Evolutionary conservation across 2,888 invertebrate genomes (phyloP), one percentile per base, ranked within the genome.

Genomic region (Arge pagana): DNA sequence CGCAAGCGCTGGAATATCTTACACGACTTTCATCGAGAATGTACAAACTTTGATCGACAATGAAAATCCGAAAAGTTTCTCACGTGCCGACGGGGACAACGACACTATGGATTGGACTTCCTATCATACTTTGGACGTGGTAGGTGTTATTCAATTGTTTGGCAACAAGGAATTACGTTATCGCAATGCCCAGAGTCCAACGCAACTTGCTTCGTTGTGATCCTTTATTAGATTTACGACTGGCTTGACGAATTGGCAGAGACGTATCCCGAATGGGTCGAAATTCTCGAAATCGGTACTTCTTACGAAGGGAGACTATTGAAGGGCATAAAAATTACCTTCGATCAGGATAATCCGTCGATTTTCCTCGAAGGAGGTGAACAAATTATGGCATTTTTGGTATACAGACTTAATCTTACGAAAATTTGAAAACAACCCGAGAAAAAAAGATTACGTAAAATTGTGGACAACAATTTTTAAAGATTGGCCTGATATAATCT

Each of bases 291-390:
- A 30, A 53, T 61, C 7, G 75, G 74, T 3, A 54, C 55, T 39
- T 80, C 81, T 30, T 83, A 81, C 60, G 81, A 86, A 64, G 81
- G 82, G 1, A 78, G 84, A n/a, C 67, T 79, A 18, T 81, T 84
- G 55, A 63, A 81, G 30, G 84, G 84, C 0, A 65, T 84, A 7
- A 82, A 81, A 21, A 82, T 77, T 74, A 65, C 68, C 8, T 58
- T 76, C 48, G 74, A 74, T 13, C 68, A 76, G 6, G 67, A 67
- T 16, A 77, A 79, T 61, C 82, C 78, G 18, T 80, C 72, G 1
- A 78, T 84, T 49, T 81, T 84, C 55, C 77, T 84, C 31, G 84
- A 84, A 65, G 81, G 45, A 45, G 45, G 45, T 45, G n/a, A n/a
- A n/a, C n/a, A 26, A n/a, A 26, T 10, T 26, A 26, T 26, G 26